A percentile compares a stretch with the other conserved stretches of the same genome.
Evolutionary conservation across 92 coral and sea anemone genomes (phyloP).

Genomic region (Siderastrea siderea): DNA sequence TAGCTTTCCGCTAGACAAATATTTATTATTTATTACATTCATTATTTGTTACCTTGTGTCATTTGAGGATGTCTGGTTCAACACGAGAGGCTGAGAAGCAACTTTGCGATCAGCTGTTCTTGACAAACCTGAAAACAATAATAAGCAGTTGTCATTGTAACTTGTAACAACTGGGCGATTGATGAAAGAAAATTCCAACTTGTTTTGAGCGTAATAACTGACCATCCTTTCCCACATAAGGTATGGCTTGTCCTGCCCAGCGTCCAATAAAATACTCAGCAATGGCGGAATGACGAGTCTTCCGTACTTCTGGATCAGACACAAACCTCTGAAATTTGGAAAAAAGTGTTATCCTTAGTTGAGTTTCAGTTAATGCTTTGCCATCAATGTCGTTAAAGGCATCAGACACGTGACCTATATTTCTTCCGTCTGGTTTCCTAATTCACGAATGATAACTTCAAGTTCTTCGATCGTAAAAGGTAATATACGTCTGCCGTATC

Average conservation of each 20-base stretch:
- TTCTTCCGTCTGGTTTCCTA: too few species aligned
- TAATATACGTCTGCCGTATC: too few species aligned
- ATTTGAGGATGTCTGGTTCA: constrained; percentile 17
- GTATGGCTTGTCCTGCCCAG: constrained; percentile 44
- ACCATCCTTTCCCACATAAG: constrained; percentile 52
- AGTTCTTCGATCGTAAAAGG: too few species aligned
- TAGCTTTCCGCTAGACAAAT: too few species aligned
- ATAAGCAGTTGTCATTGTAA: too few species aligned
- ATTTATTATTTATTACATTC: too few species aligned
- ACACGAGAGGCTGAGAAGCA: constrained; percentile 37
- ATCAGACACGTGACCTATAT: too few species aligned
- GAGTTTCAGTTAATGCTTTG: too few species aligned
- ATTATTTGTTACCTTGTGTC: constrained; percentile 1
- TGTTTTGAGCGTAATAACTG: not conserved
- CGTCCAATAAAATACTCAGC: constrained; percentile 44
- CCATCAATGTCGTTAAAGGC: too few species aligned
- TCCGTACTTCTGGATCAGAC: constrained; percentile 14
- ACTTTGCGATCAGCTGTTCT: constrained; percentile 48
- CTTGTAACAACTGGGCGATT: too few species aligned
- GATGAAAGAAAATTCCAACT: too few species aligned
- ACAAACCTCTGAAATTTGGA: constrained; percentile 21
- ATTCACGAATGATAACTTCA: too few species aligned
- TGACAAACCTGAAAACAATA: constrained; percentile 30
- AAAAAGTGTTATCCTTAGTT: not conserved
- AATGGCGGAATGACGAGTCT: constrained; percentile 6